Conservation (phyloP, 1,140 invertebrate species). For the Halictus rubicundus region DNA sequence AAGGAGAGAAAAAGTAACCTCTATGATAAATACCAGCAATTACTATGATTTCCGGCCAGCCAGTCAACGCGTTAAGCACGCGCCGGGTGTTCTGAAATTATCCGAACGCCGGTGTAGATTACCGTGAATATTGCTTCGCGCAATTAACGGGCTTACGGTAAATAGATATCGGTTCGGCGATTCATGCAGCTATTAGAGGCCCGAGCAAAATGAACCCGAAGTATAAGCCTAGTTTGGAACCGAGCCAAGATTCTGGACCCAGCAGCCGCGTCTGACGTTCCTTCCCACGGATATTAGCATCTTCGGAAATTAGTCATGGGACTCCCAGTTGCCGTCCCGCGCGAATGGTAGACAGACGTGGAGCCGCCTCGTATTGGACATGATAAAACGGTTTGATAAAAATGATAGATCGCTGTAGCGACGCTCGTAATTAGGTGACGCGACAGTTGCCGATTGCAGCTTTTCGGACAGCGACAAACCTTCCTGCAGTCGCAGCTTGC, state of each 20-base stretch:
- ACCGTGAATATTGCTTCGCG: neutral
- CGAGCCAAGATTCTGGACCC: neutral
- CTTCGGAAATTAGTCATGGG: slow-evolving; percentile 13
- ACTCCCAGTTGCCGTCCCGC: neutral
- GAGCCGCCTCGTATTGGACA: neutral
- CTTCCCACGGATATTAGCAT: slow-evolving; percentile 6
- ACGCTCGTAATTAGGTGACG: neutral
- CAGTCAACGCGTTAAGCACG: too few species aligned
- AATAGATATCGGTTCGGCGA: neutral
- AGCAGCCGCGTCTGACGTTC: neutral
- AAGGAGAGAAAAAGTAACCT: too few species aligned
- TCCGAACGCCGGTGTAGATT: neutral
- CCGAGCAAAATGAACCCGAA: neutral
- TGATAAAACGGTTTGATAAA: neutral
- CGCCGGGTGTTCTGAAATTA: too few species aligned
- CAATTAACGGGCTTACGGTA: slow-evolving; percentile 1
- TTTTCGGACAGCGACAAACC: neutral
- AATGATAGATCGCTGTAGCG: neutral
- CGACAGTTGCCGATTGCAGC: neutral
- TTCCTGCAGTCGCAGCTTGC: slow-evolving; percentile 16
- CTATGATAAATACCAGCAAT: too few species aligned
- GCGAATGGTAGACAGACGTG: neutral
- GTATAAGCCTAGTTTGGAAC: slow-evolving; percentile 3
- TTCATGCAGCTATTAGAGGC: neutral
- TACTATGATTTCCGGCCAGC: too few species aligned